Evolutionary conservation across 2,888 invertebrate species (phyloP), one percentile per base, ranked within the genome.

Genomic region (Campoplex nolae): DNA sequence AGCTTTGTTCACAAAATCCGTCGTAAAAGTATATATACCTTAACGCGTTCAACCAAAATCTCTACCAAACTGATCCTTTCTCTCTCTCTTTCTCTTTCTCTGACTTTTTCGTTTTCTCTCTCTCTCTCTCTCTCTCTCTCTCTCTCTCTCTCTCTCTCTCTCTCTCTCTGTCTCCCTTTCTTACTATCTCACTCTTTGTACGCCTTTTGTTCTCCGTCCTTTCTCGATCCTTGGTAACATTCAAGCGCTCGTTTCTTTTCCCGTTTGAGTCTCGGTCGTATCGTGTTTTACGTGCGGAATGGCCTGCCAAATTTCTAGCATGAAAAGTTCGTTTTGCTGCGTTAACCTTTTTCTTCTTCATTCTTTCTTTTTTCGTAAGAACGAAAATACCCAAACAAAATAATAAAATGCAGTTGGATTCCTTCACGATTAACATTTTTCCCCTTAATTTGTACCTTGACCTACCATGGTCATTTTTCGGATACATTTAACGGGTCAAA

Each of bases 1-100:
- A 81, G 84, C 88, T 87, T 85, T 87, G 88, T 88, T 85, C 87
- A 65, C 68, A 70, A 83, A 87, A 87, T 88, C 85, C 81, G 78
- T 85, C 87, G 87, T 88, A 83, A 87, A 88, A 87, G 77, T 65
- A 78, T 65, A 78, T 82, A 74, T 42, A 78, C 67, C 74, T 67
- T 38, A 48, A 77, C 73, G 54, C 79, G 62, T 23, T 73, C 65
- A 23, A 65, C 67, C 65, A 28, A 74, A 74, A 74, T 76, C 82
- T 67, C 67, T 67, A 71, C 58, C 71, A 54, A 79, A 13, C 58
- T 28, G 23, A 38, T 56, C 23, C 62, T 32, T 45, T 62, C 38
- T 38, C 67, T 84, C 71, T 68, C 56, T 65, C 42, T 28, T n/a
- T 73, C 18, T 35, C 16, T 73, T 35, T 28, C 35, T 3, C 54